Evolutionary conservation across 2,888 invertebrate genomes (phyloP), one percentile per base, ranked within the genome.

Genomic region (Calephelis perditalis): DNA sequence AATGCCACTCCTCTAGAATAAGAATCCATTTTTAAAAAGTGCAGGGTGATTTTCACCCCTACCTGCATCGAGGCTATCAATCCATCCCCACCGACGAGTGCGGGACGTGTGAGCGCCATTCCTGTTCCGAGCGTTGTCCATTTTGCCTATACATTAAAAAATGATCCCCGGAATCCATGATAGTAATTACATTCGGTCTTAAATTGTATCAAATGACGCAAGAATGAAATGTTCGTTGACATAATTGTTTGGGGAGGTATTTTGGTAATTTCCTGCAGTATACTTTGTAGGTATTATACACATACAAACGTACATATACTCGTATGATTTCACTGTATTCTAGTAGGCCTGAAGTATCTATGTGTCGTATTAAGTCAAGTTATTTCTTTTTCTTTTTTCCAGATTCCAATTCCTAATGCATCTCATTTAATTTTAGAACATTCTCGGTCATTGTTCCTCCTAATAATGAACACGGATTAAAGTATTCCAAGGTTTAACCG

Each of bases 31-130:
- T 81, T 79, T 73, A 72, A 77, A 79, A 73, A 71, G 73, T 67
- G 47, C 47, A 47, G 47, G 47, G 47, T 71, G 70, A 73, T 76
- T 72, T 72, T 71, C 71, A 70, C 78, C 82, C 78, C 77, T 84
- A 86, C 86, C 86, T 86, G 71, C 72, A 15, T 47, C 12, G 15
- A 47, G 47, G 80, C 82, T 76, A 87, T 86, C 79, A 79, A 81
- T 85, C 79, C 78, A 79, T 77, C 82, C 81, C 82, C 81, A 76
- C 82, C 79, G 70, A 74, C 76, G 71, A 72, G 74, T 76, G 74
- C 71, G 76, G 74, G 78, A 81, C 80, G 78, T 74, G 73, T 69
- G 76, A 67, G 66, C 76, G 79, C 80, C 81, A 79, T 83, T 77
- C 73, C 73, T 78, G 72, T 78, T 75, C 69, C 70, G 62, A 66